Conservation (phyloP, 2,113 vertebrate genomes). For the Camelus dromedarius region DNA sequence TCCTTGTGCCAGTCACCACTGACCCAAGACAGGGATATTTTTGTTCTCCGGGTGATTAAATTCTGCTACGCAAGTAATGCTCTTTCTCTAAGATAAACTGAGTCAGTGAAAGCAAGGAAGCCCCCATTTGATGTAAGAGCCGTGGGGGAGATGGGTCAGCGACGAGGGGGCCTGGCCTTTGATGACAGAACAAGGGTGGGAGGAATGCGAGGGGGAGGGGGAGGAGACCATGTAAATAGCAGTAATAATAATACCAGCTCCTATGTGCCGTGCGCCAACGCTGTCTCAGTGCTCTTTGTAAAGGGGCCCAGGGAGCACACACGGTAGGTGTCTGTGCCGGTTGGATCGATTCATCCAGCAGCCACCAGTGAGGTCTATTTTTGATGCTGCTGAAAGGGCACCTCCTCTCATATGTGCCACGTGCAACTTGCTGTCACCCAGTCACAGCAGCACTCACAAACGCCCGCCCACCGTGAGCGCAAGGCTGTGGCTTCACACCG, state of each 20-base stretch:
- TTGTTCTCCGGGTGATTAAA: not conserved
- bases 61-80: not conserved
- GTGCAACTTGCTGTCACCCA: not conserved
- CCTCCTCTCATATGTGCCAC: not conserved
- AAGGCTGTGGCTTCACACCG: not conserved
- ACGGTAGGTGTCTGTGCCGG: not conserved
- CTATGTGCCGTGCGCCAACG: rapidly evolving
- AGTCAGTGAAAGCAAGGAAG: not conserved
- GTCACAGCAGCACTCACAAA: not conserved
- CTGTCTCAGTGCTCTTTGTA: not conserved
- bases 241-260: not conserved
- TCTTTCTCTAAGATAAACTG: not conserved
- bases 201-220: not conserved
- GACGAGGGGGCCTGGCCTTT: not conserved
- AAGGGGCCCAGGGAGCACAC: not conserved
- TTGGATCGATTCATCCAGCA: too few relatives aligned
- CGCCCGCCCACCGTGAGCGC: rapidly evolving
- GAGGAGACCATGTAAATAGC: not conserved
- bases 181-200: not conserved
- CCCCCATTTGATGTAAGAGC: not conserved
- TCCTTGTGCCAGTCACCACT: not conserved
- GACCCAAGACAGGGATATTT: not conserved
- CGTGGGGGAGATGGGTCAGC: not conserved
- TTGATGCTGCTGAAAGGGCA: not conserved
- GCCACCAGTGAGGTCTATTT: not conserved